These are phyloP conservation scores for Drosophila subsilvestris DNA, from an alignment of 2,888 invertebrate species.

Conservation along the genomic window DNA sequence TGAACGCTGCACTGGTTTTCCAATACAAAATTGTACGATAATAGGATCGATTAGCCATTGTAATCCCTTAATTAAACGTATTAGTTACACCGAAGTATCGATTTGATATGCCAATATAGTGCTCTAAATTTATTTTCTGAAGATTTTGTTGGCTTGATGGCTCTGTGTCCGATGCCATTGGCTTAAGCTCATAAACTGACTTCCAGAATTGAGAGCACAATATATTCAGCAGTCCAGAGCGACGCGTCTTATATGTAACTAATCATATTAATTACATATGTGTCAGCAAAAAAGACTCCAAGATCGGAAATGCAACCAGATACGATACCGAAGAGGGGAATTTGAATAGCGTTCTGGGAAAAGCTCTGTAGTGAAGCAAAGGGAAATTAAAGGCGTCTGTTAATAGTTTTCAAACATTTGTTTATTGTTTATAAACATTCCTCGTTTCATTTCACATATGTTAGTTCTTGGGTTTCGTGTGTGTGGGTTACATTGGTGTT, in stretches of 20 bases:
- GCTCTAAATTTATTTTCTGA: not conserved
- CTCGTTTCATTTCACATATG: constrained; percentile 67
- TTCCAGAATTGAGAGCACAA: not conserved
- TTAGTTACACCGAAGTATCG: not conserved
- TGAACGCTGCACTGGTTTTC: no score
- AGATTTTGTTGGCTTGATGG: not conserved
- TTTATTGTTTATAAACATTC: constrained; percentile 83
- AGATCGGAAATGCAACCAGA: not conserved
- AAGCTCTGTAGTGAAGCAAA: constrained; percentile 24
- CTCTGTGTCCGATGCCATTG: not conserved
- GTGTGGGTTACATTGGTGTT: constrained; percentile 63
- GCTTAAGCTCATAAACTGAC: not conserved
- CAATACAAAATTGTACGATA: not conserved
- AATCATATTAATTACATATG: no score
- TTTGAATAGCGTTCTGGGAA: no score
- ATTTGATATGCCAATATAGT: not conserved
- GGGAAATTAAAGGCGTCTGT: constrained; percentile 29
- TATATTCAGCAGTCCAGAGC: no score
- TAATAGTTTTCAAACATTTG: constrained; percentile 82
- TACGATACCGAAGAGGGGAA: not conserved
- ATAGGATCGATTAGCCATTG: not conserved
- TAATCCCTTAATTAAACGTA: not conserved
- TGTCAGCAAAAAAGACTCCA: not conserved
- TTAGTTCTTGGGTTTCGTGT: constrained; percentile 53
- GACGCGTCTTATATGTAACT: not conserved